Evolutionary conservation across 1,140 invertebrate genomes (phyloP), one percentile per base, ranked within the genome.

Genomic region (Leptinotarsa texana): DNA sequence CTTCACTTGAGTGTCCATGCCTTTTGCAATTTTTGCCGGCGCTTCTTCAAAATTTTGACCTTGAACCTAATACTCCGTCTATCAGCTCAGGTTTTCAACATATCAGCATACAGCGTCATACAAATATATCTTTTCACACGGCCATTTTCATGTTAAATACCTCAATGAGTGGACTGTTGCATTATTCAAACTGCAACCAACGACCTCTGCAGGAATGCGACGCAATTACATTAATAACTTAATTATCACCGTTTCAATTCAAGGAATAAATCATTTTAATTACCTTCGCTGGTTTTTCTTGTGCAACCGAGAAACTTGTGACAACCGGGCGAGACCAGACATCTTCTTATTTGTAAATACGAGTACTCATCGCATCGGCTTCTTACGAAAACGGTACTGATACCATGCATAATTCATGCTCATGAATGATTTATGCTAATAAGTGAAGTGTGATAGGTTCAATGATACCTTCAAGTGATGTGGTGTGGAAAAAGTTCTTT

Each of bases 181-280:
- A 22, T 22, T 18, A 27, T 65, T 65, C 21, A 21, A 24, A 17
- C 27, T 65, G 21, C 13, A 65, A 15, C 24, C 6, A 22, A 65
- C 21, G 21, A 65, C 63, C 13, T 65, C 63, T 65, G 13, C 13
- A 21, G 63, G 63, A 65, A 65, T 65, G 63, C 27, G 15, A 65
- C 1, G 63, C 27, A 65, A 65, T 65, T 65, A 65, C 13, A 65
- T 15, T 65, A 33, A 65, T 65, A 21, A 22, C 63, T 65, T 65
- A 65, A 65, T 65, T 65, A 65, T 21, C 63, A 65, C 63, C 27
- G 21, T 33, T 65, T 65, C 13, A 65, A 65, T 65, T 22, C 63
- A 21, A 65, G 63, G 21, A 65, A 22, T 65, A n/a, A 13, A 65
- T 65, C 27, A 65, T 22, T 65, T 65, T 65, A 65, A 65, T 65